Evolutionary conservation across 1,140 invertebrate genomes (phyloP), one percentile per base, ranked within the genome.

Genomic region (Drosophila truncata): DNA sequence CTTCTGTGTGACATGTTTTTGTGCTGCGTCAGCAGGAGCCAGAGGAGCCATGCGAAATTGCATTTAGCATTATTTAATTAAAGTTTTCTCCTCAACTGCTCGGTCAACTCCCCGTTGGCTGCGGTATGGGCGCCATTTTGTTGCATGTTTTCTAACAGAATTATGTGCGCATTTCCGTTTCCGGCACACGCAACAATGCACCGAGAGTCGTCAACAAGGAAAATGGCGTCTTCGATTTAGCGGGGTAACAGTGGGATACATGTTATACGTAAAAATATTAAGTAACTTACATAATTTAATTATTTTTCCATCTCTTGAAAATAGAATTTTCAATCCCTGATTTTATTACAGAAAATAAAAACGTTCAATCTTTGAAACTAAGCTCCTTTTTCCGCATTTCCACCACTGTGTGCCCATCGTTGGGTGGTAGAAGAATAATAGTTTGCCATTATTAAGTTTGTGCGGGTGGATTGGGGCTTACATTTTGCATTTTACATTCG

Each of bases 161-260:
- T 80, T 80, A 87, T 88, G 78, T 79, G 74, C 81, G 81, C 81
- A 79, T 81, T 88, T 88, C 85, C 80, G 81, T 85, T 85, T 88
- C 78, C 81, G 69, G 69, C 60, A 61, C 61, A 73, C 64, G 78
- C 82, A 81, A 81, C 55, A 66, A 35, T 87, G 82, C 75, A 67
- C 41, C 69, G 35, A 55, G 42, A 13, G 46, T 23, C 65, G 52
- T 41, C 42, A 47, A 37, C 46, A 39, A 13, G 25, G 44, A 71
- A 71, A 50, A 60, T 59, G 66, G 69, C 66, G 42, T 23, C 52
- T 72, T 72, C 69, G 69, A 72, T 59, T 72, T 29, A 33, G 33
- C 11, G 14, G 11, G 2, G 14, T 0, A 9, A 72, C 66, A 60
- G 66, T 72, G 67, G 69, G 1, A 9, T 14, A 16, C 58, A 14